Conservation (phyloP, 2,113 vertebrate species). For the Amia ocellicauda region DNA sequence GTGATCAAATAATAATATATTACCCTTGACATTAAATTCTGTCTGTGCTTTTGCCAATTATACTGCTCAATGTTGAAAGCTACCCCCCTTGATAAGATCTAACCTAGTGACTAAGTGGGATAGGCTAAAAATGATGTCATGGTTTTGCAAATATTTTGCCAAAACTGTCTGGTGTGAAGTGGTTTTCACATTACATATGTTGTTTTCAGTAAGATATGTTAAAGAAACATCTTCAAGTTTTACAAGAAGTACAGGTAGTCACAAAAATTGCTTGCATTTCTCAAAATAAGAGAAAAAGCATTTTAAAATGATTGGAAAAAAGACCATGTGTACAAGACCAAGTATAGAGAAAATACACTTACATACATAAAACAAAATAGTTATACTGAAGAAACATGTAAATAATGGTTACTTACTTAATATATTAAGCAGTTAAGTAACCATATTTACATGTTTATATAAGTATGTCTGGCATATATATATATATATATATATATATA, state of each 20-base stretch:
- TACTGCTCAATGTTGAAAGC: constrained; percentile 6
- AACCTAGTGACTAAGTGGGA: constrained; percentile 4
- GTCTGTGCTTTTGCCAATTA: constrained; percentile 6
- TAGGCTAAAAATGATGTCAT: constrained; percentile 21
- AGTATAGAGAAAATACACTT: no score
- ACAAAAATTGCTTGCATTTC: no score
- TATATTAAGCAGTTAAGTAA: no score
- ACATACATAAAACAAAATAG: no score
- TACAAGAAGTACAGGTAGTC: not conserved
- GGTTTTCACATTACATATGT: not conserved
- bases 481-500: no score
- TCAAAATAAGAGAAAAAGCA: no score
- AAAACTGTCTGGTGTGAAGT: constrained; percentile 7
- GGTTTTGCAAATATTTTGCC: constrained; percentile 11
- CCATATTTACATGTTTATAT: no score
- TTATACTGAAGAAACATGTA: no score
- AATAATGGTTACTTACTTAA: no score
- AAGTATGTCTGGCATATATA: no score
- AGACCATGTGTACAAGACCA: no score
- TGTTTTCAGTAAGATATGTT: not conserved
- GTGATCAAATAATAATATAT: constrained; percentile 11
- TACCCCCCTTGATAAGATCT: constrained; percentile 17
- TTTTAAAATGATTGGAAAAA: no score
- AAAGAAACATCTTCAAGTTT: constrained; percentile 9
- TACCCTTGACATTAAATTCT: constrained; percentile 11